Evolutionary conservation across 2,797 vertebrate genomes (phyloP), one percentile per base, ranked within the genome.

Genomic region (Chaenodraco wilsoni): DNA sequence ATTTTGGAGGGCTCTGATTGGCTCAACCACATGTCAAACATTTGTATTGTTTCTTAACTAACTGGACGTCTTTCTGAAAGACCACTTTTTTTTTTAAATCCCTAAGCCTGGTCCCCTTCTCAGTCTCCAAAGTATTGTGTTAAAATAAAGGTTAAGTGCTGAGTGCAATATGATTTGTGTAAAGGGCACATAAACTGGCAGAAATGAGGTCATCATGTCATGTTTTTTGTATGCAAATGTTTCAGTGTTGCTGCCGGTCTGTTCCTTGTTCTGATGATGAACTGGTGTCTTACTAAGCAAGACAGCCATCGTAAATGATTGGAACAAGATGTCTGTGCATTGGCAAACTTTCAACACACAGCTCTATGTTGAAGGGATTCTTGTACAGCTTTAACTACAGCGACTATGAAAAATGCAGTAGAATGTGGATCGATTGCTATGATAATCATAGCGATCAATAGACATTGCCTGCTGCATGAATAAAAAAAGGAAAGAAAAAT

Each of bases 381-480:
- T 79, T 75, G 19, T 78, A 75, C 75, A 82, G 69, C 79, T 82
- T 87, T 85, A 48, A 74, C 43, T 60, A 84, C 76, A 74, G 72
- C 86, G 63, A 86, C 65, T 45, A 69, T 63, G 69, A 82, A 83
- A 89, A 85, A 86, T 70, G 85, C 83, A 83, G 84, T 69, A 64
- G 65, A 72, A 81, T 87, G 87, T 82, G 65, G 41, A 81, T 41
- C 63, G 87, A 72, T 77, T 19, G 60, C 87, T 86, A 52, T 91
- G 93, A 94, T 73, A 93, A 93, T 94, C 90, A 89, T 78, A 65
- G 87, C 12, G n/a, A 84, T 88, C 87, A 76, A 80, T 76, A 81
- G 81, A 67, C 72, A 50, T 72, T 74, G 60, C 65, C 60, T 83
- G 65, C 88, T 88, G 85, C 84, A 86, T 81, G 40, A 60, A 84